Conservation (phyloP, 2,113 vertebrate genomes). For the Antechinus stuartii region DNA sequence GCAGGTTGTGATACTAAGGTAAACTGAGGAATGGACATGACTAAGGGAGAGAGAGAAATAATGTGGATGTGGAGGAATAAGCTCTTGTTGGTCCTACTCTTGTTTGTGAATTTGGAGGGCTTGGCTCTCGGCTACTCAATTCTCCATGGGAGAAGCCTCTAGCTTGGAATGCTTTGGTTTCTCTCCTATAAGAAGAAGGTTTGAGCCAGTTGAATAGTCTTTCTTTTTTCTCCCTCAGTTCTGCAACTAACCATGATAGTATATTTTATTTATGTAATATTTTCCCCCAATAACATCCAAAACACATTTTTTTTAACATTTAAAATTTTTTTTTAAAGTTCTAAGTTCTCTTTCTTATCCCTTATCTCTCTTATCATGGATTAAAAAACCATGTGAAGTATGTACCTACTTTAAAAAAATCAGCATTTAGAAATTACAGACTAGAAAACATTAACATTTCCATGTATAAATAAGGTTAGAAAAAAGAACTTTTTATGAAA, state of each 20-base stretch:
- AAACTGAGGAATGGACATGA: not conserved
- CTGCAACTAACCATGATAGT: not conserved
- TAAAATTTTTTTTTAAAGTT: no score
- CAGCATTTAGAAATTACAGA: not conserved
- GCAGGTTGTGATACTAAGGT: not conserved
- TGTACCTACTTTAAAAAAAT: not conserved
- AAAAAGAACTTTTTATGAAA: not conserved
- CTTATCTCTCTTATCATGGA: no score
- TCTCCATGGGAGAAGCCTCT: not conserved
- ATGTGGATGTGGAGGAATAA: not conserved
- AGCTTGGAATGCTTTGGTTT: not conserved
- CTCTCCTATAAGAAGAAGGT: not conserved
- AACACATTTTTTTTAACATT: no score
- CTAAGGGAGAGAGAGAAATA: not conserved
- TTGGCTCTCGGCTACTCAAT: not conserved
- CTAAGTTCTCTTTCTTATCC: no score
- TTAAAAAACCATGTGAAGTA: no score
- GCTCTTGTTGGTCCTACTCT: not conserved
- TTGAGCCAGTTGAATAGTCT: not conserved
- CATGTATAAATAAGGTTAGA: not conserved
- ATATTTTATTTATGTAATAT: no score
- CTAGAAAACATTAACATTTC: not conserved
- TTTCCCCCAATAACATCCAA: no score
- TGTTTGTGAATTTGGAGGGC: not conserved
- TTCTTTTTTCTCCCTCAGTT: not conserved